Evolutionary conservation across 2,888 invertebrate species (phyloP).

Genomic region (Lasius fuliginosus): DNA sequence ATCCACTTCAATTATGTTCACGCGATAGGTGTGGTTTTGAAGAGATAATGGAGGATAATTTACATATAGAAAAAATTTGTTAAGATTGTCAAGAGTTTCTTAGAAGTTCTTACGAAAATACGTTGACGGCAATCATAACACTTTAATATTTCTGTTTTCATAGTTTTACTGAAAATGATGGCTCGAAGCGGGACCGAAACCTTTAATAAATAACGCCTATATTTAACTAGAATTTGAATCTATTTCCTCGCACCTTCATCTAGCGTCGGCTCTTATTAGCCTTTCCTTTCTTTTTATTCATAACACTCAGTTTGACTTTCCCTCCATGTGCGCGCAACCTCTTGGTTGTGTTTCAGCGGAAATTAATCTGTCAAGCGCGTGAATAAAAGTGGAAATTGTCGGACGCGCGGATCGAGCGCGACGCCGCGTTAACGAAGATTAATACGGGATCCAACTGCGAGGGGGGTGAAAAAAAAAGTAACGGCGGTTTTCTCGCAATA

Average conservation of each 20-base stretch:
- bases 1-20: neutral
- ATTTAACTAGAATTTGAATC: no score
- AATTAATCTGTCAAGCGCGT: slow-evolving; percentile 24
- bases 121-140: no score
- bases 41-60: neutral
- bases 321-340: neutral
- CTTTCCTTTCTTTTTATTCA: neutral
- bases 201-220: no score
- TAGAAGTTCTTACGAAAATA: neutral
- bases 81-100: neutral
- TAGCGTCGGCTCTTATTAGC: no score
- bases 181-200: no score
- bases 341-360: slow-evolving; percentile 16
- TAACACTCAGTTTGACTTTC: neutral
- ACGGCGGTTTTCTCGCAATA: slow-evolving; percentile 40
- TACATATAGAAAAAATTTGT: neutral
- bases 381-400: slow-evolving; percentile 26
- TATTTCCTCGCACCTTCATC: no score
- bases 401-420: slow-evolving; percentile 19
- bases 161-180: no score
- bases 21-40: neutral
- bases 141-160: no score
- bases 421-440: slow-evolving; percentile 44
- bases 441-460: slow-evolving; percentile 31
- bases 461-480: slow-evolving; percentile 5